phyloP scores from a whole-genome alignment of 1,140 invertebrate species.

The roundworm (Caenorhabditis elegans) region WBcel235 BX284602.5:13501-14000 shows the following conservation, averaged over 20 bases:
- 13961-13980: slow-evolving; percentile 60
- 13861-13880: slow-evolving; percentile 60
- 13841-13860: slow-evolving; percentile 58
- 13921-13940: slow-evolving; percentile 49
- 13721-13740: slow-evolving; percentile 61
- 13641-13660: slow-evolving; percentile 62
- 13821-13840: too few relatives aligned
- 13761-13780: slow-evolving; percentile 56
- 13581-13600: slow-evolving; percentile 57
- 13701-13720: slow-evolving; percentile 63
- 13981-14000: slow-evolving; percentile 45
- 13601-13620: slow-evolving; percentile 59
- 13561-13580: slow-evolving; percentile 4
- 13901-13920: slow-evolving; percentile 60
- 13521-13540: not conserved
- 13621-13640: slow-evolving; percentile 65
- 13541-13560: not conserved
- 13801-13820: slow-evolving; percentile 2
- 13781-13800: slow-evolving; percentile 53
- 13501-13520: slow-evolving; percentile 52
- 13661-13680: slow-evolving; percentile 59
- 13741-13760: slow-evolving; percentile 54
- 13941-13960: slow-evolving; percentile 58
- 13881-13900: slow-evolving; percentile 63
- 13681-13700: slow-evolving; percentile 49